phyloP scores from a whole-genome alignment of 2,113 vertebrate species.

The Calyptomena viridis region DNA sequence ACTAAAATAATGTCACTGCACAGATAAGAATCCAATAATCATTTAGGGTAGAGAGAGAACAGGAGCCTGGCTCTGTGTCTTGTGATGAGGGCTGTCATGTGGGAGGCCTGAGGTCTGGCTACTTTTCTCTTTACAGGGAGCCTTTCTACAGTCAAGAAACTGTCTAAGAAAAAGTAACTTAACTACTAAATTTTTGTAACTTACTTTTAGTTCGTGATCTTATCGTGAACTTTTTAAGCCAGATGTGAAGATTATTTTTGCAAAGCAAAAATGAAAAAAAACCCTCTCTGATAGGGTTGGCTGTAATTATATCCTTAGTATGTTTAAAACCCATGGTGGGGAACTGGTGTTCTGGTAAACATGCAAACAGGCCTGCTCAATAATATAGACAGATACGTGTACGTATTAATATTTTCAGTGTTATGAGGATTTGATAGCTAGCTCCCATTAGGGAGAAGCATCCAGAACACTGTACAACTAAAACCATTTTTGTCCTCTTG shows the following conservation, averaged over 20 bases:
- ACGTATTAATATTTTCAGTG: background rate
- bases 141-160: background rate
- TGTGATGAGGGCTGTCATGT: background rate
- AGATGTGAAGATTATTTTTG: constrained; percentile 2
- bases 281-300: background rate
- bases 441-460: background rate
- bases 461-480: background rate
- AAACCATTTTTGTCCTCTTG: background rate
- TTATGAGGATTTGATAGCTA: background rate
- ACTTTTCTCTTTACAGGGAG: background rate
- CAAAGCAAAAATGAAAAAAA: background rate
- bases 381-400: background rate
- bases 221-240: background rate
- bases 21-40: background rate
- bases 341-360: background rate
- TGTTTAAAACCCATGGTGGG: background rate
- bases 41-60: background rate
- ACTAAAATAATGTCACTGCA: background rate
- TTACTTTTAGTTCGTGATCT: background rate
- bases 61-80: background rate
- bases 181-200: constrained; percentile 6
- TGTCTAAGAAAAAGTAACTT: constrained; percentile 10
- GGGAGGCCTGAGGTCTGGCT: background rate
- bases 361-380: background rate
- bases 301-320: background rate